Conservation (phyloP, 2,888 invertebrate genomes). For the Lycocerus yunnanus region DNA sequence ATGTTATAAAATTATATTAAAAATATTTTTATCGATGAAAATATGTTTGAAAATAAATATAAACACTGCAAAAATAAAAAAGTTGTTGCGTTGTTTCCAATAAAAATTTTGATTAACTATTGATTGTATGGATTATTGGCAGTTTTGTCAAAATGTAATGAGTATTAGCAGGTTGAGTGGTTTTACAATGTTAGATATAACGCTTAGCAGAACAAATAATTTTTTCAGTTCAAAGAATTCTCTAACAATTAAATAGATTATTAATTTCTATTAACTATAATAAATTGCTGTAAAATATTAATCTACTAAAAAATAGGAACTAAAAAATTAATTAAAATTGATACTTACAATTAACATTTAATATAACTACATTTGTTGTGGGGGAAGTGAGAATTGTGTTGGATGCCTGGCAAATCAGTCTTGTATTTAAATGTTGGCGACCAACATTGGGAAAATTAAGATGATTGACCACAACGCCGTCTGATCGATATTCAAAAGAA, state of each 20-base stretch:
- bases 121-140: constrained; percentile 17
- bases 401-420: constrained; percentile 85
- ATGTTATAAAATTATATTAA: neutral
- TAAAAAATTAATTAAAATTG: neutral
- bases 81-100: neutral
- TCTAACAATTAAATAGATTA: constrained; percentile 32
- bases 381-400: constrained; percentile 84
- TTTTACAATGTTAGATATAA: constrained; percentile 21
- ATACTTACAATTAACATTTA: constrained; percentile 86
- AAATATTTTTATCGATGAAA: neutral
- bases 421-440: constrained; percentile 79
- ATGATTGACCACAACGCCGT: constrained; percentile 77
- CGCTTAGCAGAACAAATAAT: constrained; percentile 16
- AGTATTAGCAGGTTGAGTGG: constrained; percentile 19
- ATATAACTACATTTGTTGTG: constrained; percentile 75
- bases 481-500: constrained; percentile 71
- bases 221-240: constrained; percentile 12
- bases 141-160: constrained; percentile 17
- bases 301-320: neutral
- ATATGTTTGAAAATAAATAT: neutral
- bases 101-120: constrained; percentile 9
- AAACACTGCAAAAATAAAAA: neutral
- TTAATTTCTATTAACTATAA: too few relatives aligned
- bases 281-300: too few relatives aligned
- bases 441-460: constrained; percentile 80